These are phyloP conservation scores for Anhinga anhinga DNA, from an alignment of 2,113 vertebrate species.

Conservation along the genomic window DNA sequence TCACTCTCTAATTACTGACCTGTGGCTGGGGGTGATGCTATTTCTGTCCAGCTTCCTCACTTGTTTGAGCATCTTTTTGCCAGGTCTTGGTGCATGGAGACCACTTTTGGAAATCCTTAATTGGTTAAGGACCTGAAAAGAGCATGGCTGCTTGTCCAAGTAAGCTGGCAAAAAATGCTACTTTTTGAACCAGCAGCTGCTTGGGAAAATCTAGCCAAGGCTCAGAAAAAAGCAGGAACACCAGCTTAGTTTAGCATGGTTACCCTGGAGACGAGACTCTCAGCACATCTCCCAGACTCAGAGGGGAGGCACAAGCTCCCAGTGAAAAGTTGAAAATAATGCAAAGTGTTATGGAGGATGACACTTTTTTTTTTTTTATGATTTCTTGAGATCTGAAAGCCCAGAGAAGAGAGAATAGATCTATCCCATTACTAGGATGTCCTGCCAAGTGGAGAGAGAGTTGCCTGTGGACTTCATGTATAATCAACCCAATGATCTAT, in stretches of 20 bases:
- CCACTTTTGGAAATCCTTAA: neutral
- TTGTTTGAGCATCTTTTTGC: neutral
- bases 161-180: neutral
- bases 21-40: neutral
- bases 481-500: neutral
- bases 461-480: neutral
- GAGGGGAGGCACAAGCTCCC: neutral
- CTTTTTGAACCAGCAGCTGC: slow-evolving; percentile 9
- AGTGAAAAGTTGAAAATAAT: neutral
- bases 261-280: neutral
- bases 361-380: neutral
- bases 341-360: neutral
- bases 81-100: neutral
- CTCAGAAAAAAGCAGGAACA: neutral
- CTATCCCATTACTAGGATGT: neutral
- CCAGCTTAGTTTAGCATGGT: neutral
- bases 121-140: neutral
- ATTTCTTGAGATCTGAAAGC: neutral
- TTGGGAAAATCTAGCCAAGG: neutral
- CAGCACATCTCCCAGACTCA: neutral
- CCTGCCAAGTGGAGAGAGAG: neutral
- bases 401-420: neutral
- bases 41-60: neutral
- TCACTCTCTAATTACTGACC: neutral
- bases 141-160: neutral